phyloP scores from a whole-genome alignment of 2,113 vertebrate genomes.

The Myiagra hebetior region DNA sequence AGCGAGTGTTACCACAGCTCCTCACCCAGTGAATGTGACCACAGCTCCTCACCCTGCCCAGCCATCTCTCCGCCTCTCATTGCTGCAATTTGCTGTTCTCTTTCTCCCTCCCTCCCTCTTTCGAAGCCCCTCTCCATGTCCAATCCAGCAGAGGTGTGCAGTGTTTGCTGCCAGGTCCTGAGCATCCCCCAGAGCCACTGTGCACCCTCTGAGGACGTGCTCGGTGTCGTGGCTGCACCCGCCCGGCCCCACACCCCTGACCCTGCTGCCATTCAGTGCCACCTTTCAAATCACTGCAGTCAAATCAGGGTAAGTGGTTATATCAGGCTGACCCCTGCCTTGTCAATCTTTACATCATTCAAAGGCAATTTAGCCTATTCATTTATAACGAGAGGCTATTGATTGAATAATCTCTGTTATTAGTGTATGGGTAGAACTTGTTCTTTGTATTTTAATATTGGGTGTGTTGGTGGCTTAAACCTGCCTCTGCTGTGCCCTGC shows the following conservation, averaged over 20 bases:
- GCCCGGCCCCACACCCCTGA: background rate
- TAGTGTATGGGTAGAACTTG: background rate
- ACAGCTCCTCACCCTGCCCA: rapidly evolving
- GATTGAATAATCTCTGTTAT: slow-evolving; percentile 40
- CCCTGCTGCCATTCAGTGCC: background rate
- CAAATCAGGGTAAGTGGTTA: slow-evolving; percentile 27
- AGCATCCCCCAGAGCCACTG: background rate
- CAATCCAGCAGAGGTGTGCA: background rate
- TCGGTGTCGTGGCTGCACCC: rapidly evolving
- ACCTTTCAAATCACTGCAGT: background rate
- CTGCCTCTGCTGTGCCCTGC: background rate
- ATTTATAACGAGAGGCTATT: slow-evolving; percentile 23
- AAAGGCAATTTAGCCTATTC: slow-evolving; percentile 17
- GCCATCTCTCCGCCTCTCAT: rapidly evolving
- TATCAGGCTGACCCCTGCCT: background rate
- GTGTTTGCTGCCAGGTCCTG: background rate
- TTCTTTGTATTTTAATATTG: background rate
- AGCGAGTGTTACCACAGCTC: rapidly evolving
- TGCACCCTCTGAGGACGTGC: rapidly evolving
- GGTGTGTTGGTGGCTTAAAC: background rate
- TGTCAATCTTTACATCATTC: slow-evolving; percentile 22
- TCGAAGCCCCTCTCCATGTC: background rate
- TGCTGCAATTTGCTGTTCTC: background rate
- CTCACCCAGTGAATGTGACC: rapidly evolving
- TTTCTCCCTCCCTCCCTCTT: background rate